Evolutionary conservation across 2,888 invertebrate genomes (phyloP).

Genomic region (Lithosia quadra): DNA sequence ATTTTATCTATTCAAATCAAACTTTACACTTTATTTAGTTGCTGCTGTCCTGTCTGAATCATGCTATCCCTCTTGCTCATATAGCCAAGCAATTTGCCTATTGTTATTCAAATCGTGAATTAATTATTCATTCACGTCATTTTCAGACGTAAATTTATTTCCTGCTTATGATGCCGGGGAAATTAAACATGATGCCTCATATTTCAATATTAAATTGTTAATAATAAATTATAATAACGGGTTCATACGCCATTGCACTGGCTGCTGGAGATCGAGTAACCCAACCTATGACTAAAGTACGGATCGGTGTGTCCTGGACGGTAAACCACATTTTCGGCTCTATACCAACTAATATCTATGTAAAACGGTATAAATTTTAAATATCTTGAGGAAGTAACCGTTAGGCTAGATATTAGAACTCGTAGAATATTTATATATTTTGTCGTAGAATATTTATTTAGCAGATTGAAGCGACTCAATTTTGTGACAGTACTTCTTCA

Average conservation of each 20-base stretch:
- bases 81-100: slow-evolving; percentile 65
- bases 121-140: slow-evolving; percentile 77
- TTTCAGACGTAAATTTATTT: slow-evolving; percentile 68
- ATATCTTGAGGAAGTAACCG: too few relatives aligned
- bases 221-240: slow-evolving; percentile 7
- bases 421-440: too few relatives aligned
- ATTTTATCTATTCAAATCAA: slow-evolving; percentile 8
- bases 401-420: too few relatives aligned
- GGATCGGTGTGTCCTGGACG: too few relatives aligned
- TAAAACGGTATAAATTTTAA: too few relatives aligned
- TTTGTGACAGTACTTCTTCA: too few relatives aligned
- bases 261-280: not conserved
- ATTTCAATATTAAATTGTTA: not conserved
- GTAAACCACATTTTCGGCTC: too few relatives aligned
- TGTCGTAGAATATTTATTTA: too few relatives aligned
- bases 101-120: slow-evolving; percentile 80
- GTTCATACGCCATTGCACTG: not conserved
- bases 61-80: slow-evolving; percentile 30
- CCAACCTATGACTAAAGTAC: not conserved
- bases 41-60: not conserved
- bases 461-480: too few relatives aligned
- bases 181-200: slow-evolving; percentile 27
- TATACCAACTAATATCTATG: too few relatives aligned
- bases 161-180: slow-evolving; percentile 45
- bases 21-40: not conserved